Evolutionary conservation across 2,113 vertebrate species (phyloP), one percentile per base, ranked within the genome.

Genomic region (Polyodon spathula): DNA sequence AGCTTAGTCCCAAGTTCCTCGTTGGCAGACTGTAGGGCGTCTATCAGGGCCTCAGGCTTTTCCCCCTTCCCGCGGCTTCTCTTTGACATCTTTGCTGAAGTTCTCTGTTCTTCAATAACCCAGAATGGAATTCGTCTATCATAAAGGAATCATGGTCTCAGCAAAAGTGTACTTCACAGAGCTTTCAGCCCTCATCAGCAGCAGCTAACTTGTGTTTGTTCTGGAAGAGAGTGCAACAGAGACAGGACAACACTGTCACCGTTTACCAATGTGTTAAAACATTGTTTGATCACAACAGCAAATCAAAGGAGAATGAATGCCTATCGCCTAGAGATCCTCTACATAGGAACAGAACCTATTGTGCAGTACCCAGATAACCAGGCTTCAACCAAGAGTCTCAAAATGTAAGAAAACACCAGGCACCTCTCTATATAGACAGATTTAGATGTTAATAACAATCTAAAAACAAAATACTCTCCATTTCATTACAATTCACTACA

Each of bases 1-100:
- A 98, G 64, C 76, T 90, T 92, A 74, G 82, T 81, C 74, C 87
- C 78, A 55, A 98, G 89, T 71, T 98, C 96, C 69, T 98, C 96
- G 4, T 91, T 97, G 71, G 91, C 87, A 67, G 82, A 81, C 83
- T 89, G 95, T 55, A 89, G 78, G 0, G 86, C 69, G 46, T 97
- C 93, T 27, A 64, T 66, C 77, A 93, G 90, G 71, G 78, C 81
- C 68, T 98, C 94, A 0, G 85, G 68, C 81, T 89, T 96, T 67
- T 94, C 93, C 66, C 78, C 86, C 73, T 84, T 90, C 77, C 78
- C 77, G 68, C 93, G 84, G 59, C 80, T 89, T 85, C 95, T 98
- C 76, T 94, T 97, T 58, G 86, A 93, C 95, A 98, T 98, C 76
- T 78, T 78, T 76, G 68, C 27, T 27, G 27, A 27, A 27, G 51